Base-by-base conservation (phyloP, 2,888 invertebrate species). In the Ischnura elegans region DNA sequence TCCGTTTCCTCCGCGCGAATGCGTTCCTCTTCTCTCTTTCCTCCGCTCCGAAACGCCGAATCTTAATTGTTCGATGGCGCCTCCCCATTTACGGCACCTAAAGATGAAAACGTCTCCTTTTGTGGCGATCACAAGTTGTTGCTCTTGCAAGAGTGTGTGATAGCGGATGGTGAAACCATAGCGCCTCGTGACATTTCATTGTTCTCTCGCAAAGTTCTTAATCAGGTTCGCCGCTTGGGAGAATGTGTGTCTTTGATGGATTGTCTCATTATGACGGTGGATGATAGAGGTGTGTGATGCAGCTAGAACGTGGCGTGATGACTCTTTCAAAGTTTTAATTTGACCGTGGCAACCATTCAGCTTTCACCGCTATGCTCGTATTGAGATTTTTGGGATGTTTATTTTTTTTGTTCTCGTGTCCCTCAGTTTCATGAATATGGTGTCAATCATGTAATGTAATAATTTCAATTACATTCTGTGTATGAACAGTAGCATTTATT, bases 131-230 rank as follows among this genome's bases (percentile, higher is more conserved):
- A 8, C 42, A 87, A n/a, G 87, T 87, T 29, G 55, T 87, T 42
- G 55, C 42, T 61, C 42, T 29, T 51, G 16, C 87, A n/a, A 43
- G 25, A 61, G 66, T 61, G 90, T 90, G 90, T 61, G 90, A 86
- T n/a, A 86, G 86, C 42, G 90, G 90, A 90, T n/a, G 42, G 90
- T 55, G 90, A 90, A 90, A 66, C 66, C 66, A 90, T 90, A 66
- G 61, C 42, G 90, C 42, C 36, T 61, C 8, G 36, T 76, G 90
- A 61, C 90, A 90, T 76, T 76, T 76, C 76, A 76, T 61, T 90
- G 90, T 61, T 90, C 66, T 43, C 61, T 76, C 61, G 61, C 42
- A 66, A 90, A 66, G 61, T 90, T 66, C 66, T 90, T 25, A 90
- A 61, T 43, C 90, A 36, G 36, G 29, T 76, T 76, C 76, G 0